Evolutionary conservation across 1,140 invertebrate species (phyloP), one percentile per base, ranked within the genome.

Genomic region (Aphidius ervi): DNA sequence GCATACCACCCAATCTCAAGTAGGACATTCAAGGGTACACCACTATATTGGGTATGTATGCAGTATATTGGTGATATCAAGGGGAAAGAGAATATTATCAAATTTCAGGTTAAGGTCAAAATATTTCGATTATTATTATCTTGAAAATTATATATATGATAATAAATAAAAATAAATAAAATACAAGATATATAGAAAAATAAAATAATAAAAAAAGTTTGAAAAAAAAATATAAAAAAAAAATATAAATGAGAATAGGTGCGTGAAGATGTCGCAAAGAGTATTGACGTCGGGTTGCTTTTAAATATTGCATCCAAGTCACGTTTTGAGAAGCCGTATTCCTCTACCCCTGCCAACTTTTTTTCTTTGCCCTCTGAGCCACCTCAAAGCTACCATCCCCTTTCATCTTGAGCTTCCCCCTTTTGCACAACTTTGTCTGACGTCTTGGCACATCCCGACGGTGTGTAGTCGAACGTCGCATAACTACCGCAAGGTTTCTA

Each of bases 281-380:
- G 71, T 74, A 74, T 74, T 74, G 72, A 74, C 72, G 72, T 70
- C 66, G 70, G 61, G 64, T 64, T 55, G 61, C 49, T 74, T 74
- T 74, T 70, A 74, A 73, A 74, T 74, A 73, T 73, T 74, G 71
- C 66, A 74, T 70, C 70, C 72, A 69, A 74, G 72, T 74, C 72
- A 74, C 72, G 72, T 74, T 73, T 31, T 56, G 64, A 65, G 70
- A 67, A 72, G 53, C 68, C 68, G 70, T 73, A 71, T 70, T 70
- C 66, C 70, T 56, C 58, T 57, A 61, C 52, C 41, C 49, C 53
- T 47, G 46, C 47, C 43, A 56, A 42, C 40, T 50, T 37, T 16
- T 42, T 39, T 37, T 37, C 54, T 46, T 41, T 6, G 42, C 49
- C 52, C 39, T 54, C 37, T 20, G 50, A 46, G 8, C 49, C 59